These are phyloP conservation scores for Chinchilla lanigera DNA, from an alignment of 2,113 vertebrate genomes.

Conservation along the genomic window DNA sequence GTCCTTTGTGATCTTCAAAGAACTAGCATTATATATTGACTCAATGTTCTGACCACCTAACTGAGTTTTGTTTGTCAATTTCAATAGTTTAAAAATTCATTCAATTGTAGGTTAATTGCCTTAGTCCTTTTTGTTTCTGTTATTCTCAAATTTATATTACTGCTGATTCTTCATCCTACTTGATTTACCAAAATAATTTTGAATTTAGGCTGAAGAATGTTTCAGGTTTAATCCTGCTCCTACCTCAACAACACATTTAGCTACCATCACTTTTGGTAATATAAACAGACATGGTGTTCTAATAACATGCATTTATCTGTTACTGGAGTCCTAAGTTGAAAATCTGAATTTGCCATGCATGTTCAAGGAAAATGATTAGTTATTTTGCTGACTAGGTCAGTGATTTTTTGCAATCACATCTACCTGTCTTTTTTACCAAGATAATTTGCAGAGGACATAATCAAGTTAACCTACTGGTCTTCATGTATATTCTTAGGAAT, in stretches of 20 bases:
- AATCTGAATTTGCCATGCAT: neutral
- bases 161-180: slow-evolving; percentile 1
- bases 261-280: neutral
- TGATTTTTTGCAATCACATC: neutral
- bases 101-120: neutral
- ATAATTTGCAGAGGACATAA: neutral
- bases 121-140: slow-evolving; percentile 6
- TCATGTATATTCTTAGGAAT: neutral
- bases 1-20: neutral
- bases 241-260: neutral
- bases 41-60: neutral
- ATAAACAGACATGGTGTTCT: neutral
- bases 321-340: neutral
- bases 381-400: neutral
- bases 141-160: slow-evolving; percentile 41
- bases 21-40: neutral
- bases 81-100: slow-evolving; percentile 47
- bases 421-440: neutral
- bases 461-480: neutral
- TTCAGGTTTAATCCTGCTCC: slow-evolving; percentile 19
- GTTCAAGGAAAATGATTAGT: neutral
- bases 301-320: neutral
- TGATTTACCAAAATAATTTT: slow-evolving; percentile 49
- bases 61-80: neutral
- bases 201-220: slow-evolving; percentile 48